Percentiles rank a stretch among this genome's conserved stretches.
Conservation (phyloP, 2,113 vertebrate genomes). For the Cyphomyrus plagiostoma region DNA sequence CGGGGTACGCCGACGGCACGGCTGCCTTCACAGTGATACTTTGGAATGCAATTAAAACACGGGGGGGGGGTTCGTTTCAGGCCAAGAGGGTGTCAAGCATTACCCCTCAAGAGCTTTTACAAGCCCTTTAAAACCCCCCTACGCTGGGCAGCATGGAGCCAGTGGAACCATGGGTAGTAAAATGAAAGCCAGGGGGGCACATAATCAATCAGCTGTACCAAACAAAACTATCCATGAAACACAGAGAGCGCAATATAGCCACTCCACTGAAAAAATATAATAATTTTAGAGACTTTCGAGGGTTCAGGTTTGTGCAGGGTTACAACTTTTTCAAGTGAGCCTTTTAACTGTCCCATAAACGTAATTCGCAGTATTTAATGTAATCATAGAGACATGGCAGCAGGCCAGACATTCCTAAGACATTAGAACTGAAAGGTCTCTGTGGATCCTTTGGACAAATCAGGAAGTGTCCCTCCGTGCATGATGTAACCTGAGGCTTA, state of each 20-base stretch:
- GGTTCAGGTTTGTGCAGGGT: not conserved
- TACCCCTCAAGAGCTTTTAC: not conserved
- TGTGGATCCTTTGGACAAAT: not conserved
- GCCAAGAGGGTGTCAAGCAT: not conserved
- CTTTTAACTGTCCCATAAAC: slow-evolving; percentile 1
- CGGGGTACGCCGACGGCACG: not conserved
- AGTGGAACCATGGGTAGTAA: not conserved
- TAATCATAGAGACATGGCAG: not conserved
- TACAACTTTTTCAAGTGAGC: not conserved
- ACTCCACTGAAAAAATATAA: not conserved
- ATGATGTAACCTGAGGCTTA: not conserved
- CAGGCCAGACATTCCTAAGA: not conserved
- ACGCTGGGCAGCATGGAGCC: not conserved
- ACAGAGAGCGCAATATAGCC: not conserved
- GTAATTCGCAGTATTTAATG: not conserved
- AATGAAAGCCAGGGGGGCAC: not conserved
- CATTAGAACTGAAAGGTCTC: not conserved
- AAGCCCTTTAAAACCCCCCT: slow-evolving; percentile 1
- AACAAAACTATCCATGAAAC: not conserved
- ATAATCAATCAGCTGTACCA: not conserved
- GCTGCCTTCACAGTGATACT: not conserved
- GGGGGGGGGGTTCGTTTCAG: not conserved
- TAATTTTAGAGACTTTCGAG: not conserved
- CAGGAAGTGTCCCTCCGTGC: not conserved
- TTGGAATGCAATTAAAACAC: slow-evolving; percentile 9